Conservation (phyloP, 2,113 vertebrate genomes). For the Nyctereutes procyonoides region DNA sequence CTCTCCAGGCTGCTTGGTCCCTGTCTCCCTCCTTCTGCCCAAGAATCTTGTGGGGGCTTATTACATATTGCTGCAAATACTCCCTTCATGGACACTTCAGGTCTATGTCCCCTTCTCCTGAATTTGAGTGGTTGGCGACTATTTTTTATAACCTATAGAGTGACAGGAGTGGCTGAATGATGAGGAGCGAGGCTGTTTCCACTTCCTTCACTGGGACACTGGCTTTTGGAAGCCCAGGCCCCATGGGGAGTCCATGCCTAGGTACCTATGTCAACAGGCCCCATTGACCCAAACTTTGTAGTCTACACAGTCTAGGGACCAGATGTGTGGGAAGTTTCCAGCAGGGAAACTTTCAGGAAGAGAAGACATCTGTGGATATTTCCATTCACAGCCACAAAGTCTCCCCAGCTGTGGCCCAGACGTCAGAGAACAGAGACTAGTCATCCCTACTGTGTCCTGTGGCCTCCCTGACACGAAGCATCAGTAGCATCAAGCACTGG, state of each 20-base stretch:
- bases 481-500: too few species aligned
- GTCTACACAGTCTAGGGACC: background rate
- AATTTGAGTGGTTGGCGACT: background rate
- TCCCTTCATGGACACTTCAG: too few species aligned
- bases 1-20: background rate
- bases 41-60: background rate
- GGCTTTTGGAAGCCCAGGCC: background rate
- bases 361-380: background rate
- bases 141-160: background rate
- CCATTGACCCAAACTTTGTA: background rate
- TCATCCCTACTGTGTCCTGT: accelerated
- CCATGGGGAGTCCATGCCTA: background rate
- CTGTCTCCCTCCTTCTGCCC: background rate
- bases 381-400: background rate
- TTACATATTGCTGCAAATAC: background rate
- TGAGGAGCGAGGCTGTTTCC: too few species aligned
- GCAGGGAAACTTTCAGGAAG: background rate
- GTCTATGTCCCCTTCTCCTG: too few species aligned
- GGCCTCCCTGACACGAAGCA: background rate
- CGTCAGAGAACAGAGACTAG: accelerated
- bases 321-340: background rate
- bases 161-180: background rate
- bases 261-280: background rate
- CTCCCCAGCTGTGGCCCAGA: background rate
- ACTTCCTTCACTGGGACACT: background rate